Evolutionary conservation across 2,888 invertebrate genomes (phyloP), one percentile per base, ranked within the genome.

Genomic region (Drosophila lacicola): DNA sequence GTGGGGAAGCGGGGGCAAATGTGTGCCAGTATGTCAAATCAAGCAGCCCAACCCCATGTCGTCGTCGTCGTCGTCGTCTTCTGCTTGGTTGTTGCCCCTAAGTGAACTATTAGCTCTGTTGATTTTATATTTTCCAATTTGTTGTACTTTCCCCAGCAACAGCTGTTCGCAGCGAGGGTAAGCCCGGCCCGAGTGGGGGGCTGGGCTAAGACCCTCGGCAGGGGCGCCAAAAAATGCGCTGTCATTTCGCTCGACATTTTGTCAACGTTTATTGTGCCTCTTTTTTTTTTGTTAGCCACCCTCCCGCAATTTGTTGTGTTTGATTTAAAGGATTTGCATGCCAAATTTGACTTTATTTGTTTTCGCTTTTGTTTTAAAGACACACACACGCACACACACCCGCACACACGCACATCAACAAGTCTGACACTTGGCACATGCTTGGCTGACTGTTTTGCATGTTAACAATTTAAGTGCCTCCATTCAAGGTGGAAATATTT

Each of bases 81-180:
- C 29, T 29, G 29, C 29, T 29, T 29, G 77, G 66, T 53, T 77
- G 81, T 70, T 70, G 79, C 63, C 83, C 76, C 83, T 70, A 88
- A 83, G 83, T 86, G 88, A 83, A 83, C 83, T 83, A 83, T 83
- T 83, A 83, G 90, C 88, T 89, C 58, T 88, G 83, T 83, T 83
- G 88, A 82, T 83, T 89, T 83, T 83, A 89, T 83, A 86, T 89
- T 86, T 89, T 86, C 71, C 90, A 90, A 86, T 84, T 84, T 84
- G 80, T 82, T 85, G 78, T 85, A 61, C 66, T 67, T 50, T 53
- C 34, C 47, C 19, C 46, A 53, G 80, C 80, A 58, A 62, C 78
- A 78, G 73, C 78, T 83, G 80, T 53, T 55, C 34, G 44, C 14
- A 21, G 11, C 37, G 39, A 56, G 60, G 45, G 41, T 45, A 14